Conservation (phyloP, 2,888 invertebrate species). For the Octonoba sinensis region DNA sequence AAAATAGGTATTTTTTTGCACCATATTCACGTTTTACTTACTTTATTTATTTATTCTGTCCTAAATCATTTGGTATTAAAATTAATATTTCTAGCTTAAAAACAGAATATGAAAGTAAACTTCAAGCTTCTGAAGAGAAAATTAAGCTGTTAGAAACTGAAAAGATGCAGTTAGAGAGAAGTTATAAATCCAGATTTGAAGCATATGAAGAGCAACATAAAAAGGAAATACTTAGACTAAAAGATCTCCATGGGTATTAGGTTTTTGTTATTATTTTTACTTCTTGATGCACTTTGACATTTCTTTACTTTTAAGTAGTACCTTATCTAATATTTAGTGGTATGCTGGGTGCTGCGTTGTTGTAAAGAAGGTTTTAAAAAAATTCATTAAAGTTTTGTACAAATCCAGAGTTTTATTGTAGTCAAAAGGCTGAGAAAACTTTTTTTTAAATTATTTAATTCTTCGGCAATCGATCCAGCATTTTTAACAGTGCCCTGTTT, state of each 20-base stretch:
- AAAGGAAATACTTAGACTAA: conserved; percentile 63
- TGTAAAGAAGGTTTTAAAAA: too few relatives aligned
- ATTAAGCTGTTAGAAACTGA: conserved; percentile 29
- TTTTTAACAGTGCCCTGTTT: too few relatives aligned
- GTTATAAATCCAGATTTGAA: conserved; percentile 56
- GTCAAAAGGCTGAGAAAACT: too few relatives aligned
- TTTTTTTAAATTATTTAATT: too few relatives aligned
- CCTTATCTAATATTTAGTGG: too few relatives aligned
- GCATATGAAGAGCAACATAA: conserved; percentile 54
- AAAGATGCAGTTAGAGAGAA: conserved; percentile 35
- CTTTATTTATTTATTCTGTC: too few relatives aligned
- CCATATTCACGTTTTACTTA: neutral
- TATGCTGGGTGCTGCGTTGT: too few relatives aligned
- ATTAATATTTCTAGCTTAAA: conserved; percentile 30
- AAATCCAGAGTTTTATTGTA: too few relatives aligned
- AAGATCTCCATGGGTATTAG: conserved; percentile 59
- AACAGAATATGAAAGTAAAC: conserved; percentile 31
- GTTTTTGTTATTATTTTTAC: too few relatives aligned
- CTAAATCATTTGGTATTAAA: neutral
- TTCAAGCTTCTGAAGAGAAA: conserved; percentile 12
- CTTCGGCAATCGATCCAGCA: too few relatives aligned
- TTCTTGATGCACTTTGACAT: neutral
- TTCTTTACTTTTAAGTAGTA: too few relatives aligned
- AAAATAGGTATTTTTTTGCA: conserved; percentile 35
- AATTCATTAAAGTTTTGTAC: too few relatives aligned